Evolutionary conservation across 1,140 invertebrate species (phyloP), one percentile per base, ranked within the genome.

Genomic region (Procambarus virginalis): DNA sequence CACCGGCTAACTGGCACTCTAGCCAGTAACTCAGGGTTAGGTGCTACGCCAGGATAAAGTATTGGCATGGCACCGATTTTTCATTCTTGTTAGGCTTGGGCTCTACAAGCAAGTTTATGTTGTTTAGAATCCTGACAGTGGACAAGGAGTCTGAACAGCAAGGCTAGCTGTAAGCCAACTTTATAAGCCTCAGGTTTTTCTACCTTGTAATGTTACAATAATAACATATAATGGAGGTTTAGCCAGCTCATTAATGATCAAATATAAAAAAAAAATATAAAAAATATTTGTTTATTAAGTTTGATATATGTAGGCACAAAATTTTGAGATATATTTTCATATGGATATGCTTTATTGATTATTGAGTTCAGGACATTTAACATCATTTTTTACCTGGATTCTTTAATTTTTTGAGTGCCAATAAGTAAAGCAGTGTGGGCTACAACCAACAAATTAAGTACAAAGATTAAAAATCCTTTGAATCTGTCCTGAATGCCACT

Each of bases 191-290:
- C 80, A 60, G 70, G 79, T 85, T 85, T 86, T 90, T 82, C 84
- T 90, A 84, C 76, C 84, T 81, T 85, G 79, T 90, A 90, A 81
- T 90, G 85, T 86, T 90, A 89, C 87, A 89, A 60, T 89, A 89
- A 89, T 89, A 89, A 78, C 82, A 84, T 89, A 70, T 89, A 84
- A 89, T 90, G 89, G 89, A 85, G 89, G 83, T 90, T 85, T 90
- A 90, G 89, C 89, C 89, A 86, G 89, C 89, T 90, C 89, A 90
- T 90, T 90, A 78, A 90, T 90, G 89, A 90, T 90, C 89, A 90
- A 90, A 90, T 90, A 85, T 85, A 76, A 80, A 79, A 90, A 86
- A 90, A 85, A 70, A 70, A 73, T 34, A 73, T 34, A 84, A 89
- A 89, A 89, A 89, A 79, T 78, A 84, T 78, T 89, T 89, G 88